Base-by-base conservation (phyloP, 2,113 vertebrate species). In the Numida meleagris region DNA sequence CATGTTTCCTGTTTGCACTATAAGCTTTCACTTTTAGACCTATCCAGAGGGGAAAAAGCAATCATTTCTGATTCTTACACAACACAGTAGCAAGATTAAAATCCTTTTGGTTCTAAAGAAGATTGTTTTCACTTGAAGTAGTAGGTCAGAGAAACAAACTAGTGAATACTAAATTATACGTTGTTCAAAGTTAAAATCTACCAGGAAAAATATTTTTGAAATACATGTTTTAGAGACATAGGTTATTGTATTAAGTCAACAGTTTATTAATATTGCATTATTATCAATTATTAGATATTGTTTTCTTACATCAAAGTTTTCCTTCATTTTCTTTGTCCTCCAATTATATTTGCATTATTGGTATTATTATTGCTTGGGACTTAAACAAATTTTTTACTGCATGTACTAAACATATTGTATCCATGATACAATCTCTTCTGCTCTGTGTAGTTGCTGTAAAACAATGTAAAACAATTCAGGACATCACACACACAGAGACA, bases 301-400 rank as follows among this genome's bases (percentile, higher is more conserved):
- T 40, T 73, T 42, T 82, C 11, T 61, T 58, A 17, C 5, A 27
- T 89, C 80, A 5, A 16, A 3, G 8, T 25, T 48, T 38, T 40
- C 53, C 19, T 68, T 58, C 11, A 23, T 50, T 43, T 51, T 62
- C 12, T 68, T 71, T 73, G 46, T 82, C 9, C 73, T 70, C 4
- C 0, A 0, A 31, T 53, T 65, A 4, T 3, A 20, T 67, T 67
- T 58, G 4, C 14, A 29, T 40, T 63, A 40, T 19, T 40, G 18
- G 25, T 63, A 10, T 42, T 77, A 71, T 43, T 85, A 87, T 34
- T 63, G 2, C 23, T 82, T 61, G 51, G 3, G 3, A 2, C 29
- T 92, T 50, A 83, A 78, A 48, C 6, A 25, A 27, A 15, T 90
- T 75, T 88, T 63, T n/a, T 55, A 21, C 4, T 53, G 14, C 7